A percentile compares a stretch with the other conserved stretches of the same genome.
These are phyloP conservation scores for Hydriomena furcata DNA, from an alignment of 2,888 invertebrate genomes.

Conservation along the genomic window DNA sequence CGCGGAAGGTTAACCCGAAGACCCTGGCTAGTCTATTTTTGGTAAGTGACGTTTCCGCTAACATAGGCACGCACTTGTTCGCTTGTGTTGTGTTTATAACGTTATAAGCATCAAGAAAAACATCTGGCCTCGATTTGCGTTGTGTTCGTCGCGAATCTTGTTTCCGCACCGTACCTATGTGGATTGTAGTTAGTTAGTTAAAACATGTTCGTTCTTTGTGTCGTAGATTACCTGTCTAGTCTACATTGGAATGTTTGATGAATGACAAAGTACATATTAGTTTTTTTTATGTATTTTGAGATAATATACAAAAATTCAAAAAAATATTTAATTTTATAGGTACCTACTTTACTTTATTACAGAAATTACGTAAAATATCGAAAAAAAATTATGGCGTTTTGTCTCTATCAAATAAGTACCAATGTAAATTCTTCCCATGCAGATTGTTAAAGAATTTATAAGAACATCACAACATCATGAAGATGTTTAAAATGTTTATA, in stretches of 20 bases:
- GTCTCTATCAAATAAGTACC: neutral
- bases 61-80: constrained; percentile 46
- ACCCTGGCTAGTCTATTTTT: constrained; percentile 77
- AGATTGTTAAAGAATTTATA: constrained; percentile 4
- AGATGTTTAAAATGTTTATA: neutral
- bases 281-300: too few species aligned
- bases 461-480: constrained; percentile 7
- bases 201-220: constrained; percentile 47
- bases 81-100: constrained; percentile 34
- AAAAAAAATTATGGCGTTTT: neutral
- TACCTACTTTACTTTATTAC: too few species aligned
- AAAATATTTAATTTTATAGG: too few species aligned
- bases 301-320: too few species aligned
- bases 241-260: constrained; percentile 41
- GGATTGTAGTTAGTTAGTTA: neutral
- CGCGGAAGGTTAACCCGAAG: constrained; percentile 64
- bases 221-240: constrained; percentile 34
- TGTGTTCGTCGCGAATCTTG: constrained; percentile 51
- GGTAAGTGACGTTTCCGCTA: constrained; percentile 65
- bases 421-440: constrained; percentile 3
- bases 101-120: constrained; percentile 45
- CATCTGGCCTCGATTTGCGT: constrained; percentile 33
- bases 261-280: neutral
- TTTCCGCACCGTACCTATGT: constrained; percentile 37
- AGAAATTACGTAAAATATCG: too few species aligned